Evolutionary conservation across 1,140 invertebrate species (phyloP).

Genomic region (Aphaenogaster floridana): DNA sequence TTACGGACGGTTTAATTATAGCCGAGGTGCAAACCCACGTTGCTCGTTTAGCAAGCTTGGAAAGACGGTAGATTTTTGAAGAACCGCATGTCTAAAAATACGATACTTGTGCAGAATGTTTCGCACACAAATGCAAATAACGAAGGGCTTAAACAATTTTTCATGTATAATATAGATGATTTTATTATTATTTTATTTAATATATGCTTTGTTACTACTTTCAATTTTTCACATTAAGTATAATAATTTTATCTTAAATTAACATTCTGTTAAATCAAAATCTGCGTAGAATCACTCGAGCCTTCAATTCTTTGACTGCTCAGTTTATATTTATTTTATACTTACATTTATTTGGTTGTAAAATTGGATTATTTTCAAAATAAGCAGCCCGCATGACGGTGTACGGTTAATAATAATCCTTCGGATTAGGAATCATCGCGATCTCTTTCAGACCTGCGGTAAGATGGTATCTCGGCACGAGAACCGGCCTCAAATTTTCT

Average conservation of each 20-base stretch:
- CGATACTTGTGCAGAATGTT: background rate
- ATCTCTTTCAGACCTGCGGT: background rate
- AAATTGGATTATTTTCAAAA: background rate
- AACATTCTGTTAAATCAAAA: background rate
- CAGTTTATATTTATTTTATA: background rate
- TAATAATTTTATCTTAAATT: background rate
- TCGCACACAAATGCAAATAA: background rate
- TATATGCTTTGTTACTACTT: background rate
- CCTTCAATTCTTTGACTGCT: background rate
- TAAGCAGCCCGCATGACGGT: background rate
- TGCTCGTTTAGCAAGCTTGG: slow-evolving; percentile 40
- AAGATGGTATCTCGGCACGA: background rate
- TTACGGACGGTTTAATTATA: slow-evolving; percentile 54
- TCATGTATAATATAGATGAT: background rate
- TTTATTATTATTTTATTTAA: slow-evolving; percentile 10
- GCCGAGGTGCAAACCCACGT: slow-evolving; percentile 27
- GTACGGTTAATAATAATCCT: background rate
- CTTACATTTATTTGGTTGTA: background rate
- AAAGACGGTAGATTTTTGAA: slow-evolving; percentile 35
- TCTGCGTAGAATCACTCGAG: background rate
- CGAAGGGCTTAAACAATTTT: background rate
- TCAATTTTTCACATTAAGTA: slow-evolving; percentile 6
- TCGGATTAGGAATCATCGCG: background rate
- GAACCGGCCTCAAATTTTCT: slow-evolving; percentile 13
- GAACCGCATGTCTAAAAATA: slow-evolving; percentile 47